Base-by-base conservation (phyloP, 2,797 vertebrate species). In the Tamandua tetradactyla region DNA sequence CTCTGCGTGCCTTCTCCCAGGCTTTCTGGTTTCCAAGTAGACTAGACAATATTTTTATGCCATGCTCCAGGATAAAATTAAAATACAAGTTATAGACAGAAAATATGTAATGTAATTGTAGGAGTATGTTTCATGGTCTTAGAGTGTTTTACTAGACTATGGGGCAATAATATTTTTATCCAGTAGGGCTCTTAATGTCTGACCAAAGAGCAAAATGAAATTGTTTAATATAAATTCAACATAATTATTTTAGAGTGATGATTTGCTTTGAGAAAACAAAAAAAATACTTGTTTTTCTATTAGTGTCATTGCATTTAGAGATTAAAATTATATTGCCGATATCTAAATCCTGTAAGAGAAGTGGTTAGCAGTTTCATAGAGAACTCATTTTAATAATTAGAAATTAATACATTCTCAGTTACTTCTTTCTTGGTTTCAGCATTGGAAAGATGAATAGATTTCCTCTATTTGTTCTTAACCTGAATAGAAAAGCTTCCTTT, bases 161-260 rank as follows among this genome's bases (percentile, higher is more conserved):
- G 42, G 17, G 35, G 47, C 66, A 89, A 22, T 83, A 44, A 68
- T 69, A 75, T 85, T 69, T 95, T 93, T 90, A 61, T 90, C 61
- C 13, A 40, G 7, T 87, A 30, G 22, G 9, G 1, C 49, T 55
- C 47, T 81, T 81, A n/a, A 9, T 90, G 6, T 86, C 42, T 90
- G 76, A 86, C 68, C 30, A 66, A 93, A 90, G 87, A 75, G 87
- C 86, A 95, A 75, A 86, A 81, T 81, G 30, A 86, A 68, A 75
- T 32, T 80, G n/a, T 93, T 80, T 75, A 75, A 75, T 74, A 37
- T 81, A 86, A 80, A 80, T 44, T 90, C 22, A 72, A 13, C 72
- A 52, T 75, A 81, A 80, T 76, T 90, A 59, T 81, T 89, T 93
- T 75, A 69, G 49, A 91, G 47, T 42, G 13, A 91, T 88, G 37